A percentile compares a stretch with the other conserved stretches of the same genome.
Evolutionary conservation across 2,113 vertebrate species (phyloP).

Genomic region (Phalacrocorax aristotelis): DNA sequence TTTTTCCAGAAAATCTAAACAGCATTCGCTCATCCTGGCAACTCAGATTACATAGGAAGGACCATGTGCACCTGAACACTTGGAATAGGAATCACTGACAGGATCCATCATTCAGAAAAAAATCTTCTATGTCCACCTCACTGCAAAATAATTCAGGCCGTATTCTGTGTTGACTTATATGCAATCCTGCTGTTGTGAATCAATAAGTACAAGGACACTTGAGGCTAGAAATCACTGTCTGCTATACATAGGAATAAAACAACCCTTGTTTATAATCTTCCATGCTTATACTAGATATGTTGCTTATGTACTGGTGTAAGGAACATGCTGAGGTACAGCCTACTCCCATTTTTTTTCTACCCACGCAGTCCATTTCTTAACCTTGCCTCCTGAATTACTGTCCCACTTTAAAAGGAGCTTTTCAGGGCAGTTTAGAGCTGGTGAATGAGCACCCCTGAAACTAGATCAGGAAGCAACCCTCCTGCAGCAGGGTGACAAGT

Average conservation of each 20-base stretch:
- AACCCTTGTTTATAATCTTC: neutral
- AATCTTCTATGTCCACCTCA: neutral
- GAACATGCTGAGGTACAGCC: neutral
- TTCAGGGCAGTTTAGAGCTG: neutral
- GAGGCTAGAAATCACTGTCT: neutral
- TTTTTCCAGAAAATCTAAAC: neutral
- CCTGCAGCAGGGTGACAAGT: neutral
- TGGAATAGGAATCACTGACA: neutral
- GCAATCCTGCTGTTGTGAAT: neutral
- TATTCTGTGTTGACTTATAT: neutral
- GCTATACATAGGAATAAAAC: neutral
- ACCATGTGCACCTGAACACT: neutral
- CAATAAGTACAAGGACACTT: neutral
- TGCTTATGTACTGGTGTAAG: neutral
- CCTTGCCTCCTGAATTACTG: neutral
- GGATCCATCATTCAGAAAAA: neutral
- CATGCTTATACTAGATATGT: neutral
- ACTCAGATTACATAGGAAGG: neutral
- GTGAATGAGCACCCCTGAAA: conserved; percentile 1
- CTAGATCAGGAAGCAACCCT: neutral
- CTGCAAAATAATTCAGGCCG: neutral
- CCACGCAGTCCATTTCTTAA: neutral
- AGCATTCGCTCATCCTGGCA: neutral
- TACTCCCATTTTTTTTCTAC: neutral
- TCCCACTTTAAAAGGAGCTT: neutral